These are phyloP conservation scores for Coregonus suidteri DNA, from an alignment of 2,797 vertebrate genomes.

Conservation along the genomic window DNA sequence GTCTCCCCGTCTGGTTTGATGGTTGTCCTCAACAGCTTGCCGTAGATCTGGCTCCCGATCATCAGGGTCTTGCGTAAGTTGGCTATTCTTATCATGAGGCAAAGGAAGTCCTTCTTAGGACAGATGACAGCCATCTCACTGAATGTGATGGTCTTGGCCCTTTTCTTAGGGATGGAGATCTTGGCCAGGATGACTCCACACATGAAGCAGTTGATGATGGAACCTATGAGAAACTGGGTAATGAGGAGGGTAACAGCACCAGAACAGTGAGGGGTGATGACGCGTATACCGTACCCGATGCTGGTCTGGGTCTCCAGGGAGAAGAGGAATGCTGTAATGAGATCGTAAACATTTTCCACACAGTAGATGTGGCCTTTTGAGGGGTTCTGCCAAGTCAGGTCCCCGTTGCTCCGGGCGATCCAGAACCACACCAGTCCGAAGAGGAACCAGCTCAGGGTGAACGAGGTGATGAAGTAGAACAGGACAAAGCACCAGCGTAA, in stretches of 20 bases:
- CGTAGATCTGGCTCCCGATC: too few relatives aligned
- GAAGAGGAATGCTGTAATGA: conserved; percentile 92
- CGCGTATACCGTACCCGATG: conserved; percentile 89
- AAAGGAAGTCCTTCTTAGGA: too few relatives aligned
- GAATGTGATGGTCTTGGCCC: too few relatives aligned
- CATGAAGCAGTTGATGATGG: conserved; percentile 92
- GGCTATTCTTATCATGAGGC: too few relatives aligned
- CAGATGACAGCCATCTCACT: too few relatives aligned
- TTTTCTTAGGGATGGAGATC: too few relatives aligned
- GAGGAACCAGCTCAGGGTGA: conserved; percentile 79
- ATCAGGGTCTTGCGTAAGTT: too few relatives aligned
- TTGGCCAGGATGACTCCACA: too few relatives aligned
- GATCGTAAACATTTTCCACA: conserved; percentile 81
- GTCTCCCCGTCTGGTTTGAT: too few relatives aligned
- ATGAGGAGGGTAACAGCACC: conserved; percentile 86
- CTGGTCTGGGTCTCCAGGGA: conserved; percentile 95
- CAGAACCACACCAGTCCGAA: conserved; percentile 81
- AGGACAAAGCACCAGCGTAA: conserved; percentile 76
- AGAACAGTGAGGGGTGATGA: conserved; percentile 84
- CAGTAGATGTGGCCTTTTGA: conserved; percentile 76
- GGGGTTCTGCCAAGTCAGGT: conserved; percentile 75
- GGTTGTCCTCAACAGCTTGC: too few relatives aligned
- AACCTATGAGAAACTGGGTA: conserved; percentile 87
- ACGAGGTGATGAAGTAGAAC: conserved; percentile 70
- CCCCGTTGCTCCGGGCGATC: conserved; percentile 72